These are phyloP conservation scores for Murina feae DNA, from an alignment of 2,113 vertebrate genomes.

Conservation along the genomic window DNA sequence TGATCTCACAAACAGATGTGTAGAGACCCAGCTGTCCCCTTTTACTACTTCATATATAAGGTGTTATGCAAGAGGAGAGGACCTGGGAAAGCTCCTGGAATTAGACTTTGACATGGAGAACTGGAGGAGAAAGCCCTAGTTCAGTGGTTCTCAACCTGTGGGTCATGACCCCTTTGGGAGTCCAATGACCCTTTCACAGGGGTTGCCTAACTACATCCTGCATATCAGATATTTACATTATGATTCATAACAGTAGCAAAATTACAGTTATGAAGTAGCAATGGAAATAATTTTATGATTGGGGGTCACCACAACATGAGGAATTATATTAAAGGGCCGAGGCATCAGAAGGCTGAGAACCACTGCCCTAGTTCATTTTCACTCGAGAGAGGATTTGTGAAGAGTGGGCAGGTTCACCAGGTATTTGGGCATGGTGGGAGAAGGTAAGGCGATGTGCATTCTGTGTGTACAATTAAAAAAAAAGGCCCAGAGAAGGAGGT, in stretches of 20 bases:
- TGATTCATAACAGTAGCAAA: too few relatives aligned
- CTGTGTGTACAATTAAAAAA: not conserved
- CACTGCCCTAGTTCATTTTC: not conserved
- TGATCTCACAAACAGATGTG: not conserved
- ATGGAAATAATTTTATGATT: too few relatives aligned
- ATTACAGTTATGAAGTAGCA: too few relatives aligned
- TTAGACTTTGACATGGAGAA: not conserved
- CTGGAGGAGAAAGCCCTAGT: not conserved
- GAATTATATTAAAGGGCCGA: too few relatives aligned
- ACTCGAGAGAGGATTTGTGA: not conserved
- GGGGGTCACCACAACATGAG: too few relatives aligned
- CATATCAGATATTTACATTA: too few relatives aligned
- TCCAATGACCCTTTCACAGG: too few relatives aligned
- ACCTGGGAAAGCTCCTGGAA: not conserved
- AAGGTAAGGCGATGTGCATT: not conserved
- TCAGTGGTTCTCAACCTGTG: too few relatives aligned
- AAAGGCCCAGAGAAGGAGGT: not conserved
- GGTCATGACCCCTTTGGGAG: too few relatives aligned
- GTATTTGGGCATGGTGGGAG: not conserved
- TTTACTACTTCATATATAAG: not conserved
- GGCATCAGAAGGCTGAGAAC: too few relatives aligned
- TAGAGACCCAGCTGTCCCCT: not conserved
- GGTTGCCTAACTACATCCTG: too few relatives aligned
- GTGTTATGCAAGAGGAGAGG: not conserved
- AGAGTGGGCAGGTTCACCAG: not conserved